Conservation (phyloP, 1,140 invertebrate genomes). For the Temnothorax nylanderi region DNA sequence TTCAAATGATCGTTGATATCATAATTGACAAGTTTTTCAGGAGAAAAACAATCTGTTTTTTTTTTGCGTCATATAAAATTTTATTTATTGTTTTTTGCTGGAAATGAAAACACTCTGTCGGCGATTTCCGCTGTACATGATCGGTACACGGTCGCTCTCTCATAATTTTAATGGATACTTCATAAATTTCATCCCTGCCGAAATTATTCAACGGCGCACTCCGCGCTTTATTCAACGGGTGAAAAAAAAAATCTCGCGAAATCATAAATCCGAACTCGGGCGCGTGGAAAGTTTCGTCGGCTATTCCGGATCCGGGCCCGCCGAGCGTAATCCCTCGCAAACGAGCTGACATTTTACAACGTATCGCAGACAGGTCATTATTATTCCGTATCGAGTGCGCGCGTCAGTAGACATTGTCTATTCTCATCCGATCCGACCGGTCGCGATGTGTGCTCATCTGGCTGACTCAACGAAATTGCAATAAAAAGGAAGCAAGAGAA, state of each 20-base stretch:
- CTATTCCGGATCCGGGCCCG: constrained; percentile 19
- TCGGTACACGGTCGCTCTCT: constrained; percentile 34
- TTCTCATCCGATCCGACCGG: constrained; percentile 3
- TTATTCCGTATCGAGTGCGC: constrained; percentile 57
- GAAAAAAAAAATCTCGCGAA: constrained; percentile 45
- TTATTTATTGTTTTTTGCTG: not conserved
- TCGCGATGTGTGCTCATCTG: constrained; percentile 24
- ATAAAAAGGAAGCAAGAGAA: constrained; percentile 20
- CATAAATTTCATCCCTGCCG: constrained; percentile 49
- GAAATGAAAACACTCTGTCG: constrained; percentile 6
- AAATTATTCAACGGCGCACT: constrained; percentile 43
- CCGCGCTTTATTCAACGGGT: not conserved
- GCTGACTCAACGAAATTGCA: constrained; percentile 48
- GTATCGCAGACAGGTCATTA: constrained; percentile 58
- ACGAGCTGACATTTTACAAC: constrained; percentile 56
- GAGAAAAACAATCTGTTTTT: not conserved
- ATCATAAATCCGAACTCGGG: constrained; percentile 47
- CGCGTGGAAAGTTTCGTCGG: constrained; percentile 52
- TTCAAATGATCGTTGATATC: not conserved
- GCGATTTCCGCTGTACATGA: constrained; percentile 17
- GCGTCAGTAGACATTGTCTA: constrained; percentile 33
- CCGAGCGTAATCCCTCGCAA: constrained; percentile 49
- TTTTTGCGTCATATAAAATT: not conserved
- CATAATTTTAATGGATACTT: constrained; percentile 53
- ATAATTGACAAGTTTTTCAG: not conserved